Percentiles rank a stretch among this genome's conserved stretches.
These are phyloP conservation scores for Coreius guichenoti DNA, from an alignment of 2,797 vertebrate species.

Conservation along the genomic window DNA sequence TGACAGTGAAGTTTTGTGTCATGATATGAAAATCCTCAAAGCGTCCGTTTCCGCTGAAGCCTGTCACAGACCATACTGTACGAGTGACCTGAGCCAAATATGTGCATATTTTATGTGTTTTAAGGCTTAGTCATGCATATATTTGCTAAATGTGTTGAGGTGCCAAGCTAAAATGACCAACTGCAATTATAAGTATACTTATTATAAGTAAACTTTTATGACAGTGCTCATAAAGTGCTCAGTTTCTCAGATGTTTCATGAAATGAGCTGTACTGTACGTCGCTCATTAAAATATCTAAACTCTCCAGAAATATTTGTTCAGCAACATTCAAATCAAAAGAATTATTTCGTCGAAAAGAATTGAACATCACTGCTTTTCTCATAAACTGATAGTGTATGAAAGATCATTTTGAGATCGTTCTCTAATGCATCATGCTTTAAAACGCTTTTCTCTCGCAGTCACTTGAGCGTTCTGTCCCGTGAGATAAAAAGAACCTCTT, in stretches of 20 bases:
- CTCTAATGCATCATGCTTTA: neutral
- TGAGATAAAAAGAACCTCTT: too few species aligned
- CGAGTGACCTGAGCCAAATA: neutral
- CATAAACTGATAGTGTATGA: neutral
- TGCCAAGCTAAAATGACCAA: neutral
- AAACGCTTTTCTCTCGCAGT: neutral
- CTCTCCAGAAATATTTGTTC: neutral
- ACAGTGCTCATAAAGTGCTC: neutral
- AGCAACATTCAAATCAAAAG: neutral
- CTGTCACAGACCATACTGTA: slow-evolving; percentile 5
- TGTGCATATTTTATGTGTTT: slow-evolving; percentile 19
- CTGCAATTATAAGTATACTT: slow-evolving; percentile 4
- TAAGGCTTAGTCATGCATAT: slow-evolving; percentile 14
- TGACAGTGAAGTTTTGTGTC: neutral
- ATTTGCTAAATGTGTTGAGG: neutral
- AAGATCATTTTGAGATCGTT: neutral
- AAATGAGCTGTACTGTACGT: slow-evolving; percentile 1
- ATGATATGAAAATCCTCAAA: slow-evolving; percentile 3
- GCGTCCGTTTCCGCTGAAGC: neutral
- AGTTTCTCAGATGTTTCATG: slow-evolving; percentile 3
- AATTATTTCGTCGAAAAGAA: neutral
- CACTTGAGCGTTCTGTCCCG: neutral
- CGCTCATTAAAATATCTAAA: neutral
- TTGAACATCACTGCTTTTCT: neutral
- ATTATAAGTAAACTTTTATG: too few species aligned